A percentile compares a stretch with the other conserved stretches of the same genome.
Conservation (phyloP, 2,797 vertebrate species). For the Pseudopleuronectes americanus region DNA sequence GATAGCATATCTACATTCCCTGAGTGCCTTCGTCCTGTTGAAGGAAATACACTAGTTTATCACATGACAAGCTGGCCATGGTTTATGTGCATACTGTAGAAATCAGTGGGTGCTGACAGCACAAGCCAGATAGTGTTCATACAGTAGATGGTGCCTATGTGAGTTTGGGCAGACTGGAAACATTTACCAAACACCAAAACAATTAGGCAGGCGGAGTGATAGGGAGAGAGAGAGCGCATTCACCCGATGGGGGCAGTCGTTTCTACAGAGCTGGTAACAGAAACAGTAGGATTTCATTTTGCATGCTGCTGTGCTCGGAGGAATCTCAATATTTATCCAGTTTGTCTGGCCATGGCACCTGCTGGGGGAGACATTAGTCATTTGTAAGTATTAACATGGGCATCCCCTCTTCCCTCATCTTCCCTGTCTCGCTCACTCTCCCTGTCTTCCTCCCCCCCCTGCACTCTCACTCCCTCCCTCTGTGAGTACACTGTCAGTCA, state of each 20-base stretch:
- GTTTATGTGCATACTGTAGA: constrained; percentile 13
- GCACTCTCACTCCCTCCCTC: constrained; percentile 81
- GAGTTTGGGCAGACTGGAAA: constrained; percentile 40
- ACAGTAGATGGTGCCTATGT: constrained; percentile 29
- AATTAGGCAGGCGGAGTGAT: constrained; percentile 67
- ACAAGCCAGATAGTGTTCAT: constrained; percentile 16
- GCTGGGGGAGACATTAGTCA: constrained; percentile 86
- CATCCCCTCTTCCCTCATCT: constrained; percentile 79
- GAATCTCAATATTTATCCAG: constrained; percentile 84
- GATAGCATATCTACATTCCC: constrained; percentile 3
- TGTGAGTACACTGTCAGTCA: constrained; percentile 84
- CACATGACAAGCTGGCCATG: background rate
- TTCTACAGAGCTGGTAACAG: constrained; percentile 62
- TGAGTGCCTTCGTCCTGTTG: background rate
- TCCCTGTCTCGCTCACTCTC: constrained; percentile 63
- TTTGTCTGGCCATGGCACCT: constrained; percentile 84
- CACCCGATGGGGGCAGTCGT: constrained; percentile 62
- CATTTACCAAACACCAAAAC: constrained; percentile 57
- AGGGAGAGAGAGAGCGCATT: constrained; percentile 59
- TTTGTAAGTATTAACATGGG: constrained; percentile 85
- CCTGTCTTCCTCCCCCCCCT: constrained; percentile 55
- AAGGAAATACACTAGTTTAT: background rate
- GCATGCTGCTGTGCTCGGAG: constrained; percentile 73
- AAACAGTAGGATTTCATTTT: constrained; percentile 82
- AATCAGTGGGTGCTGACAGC: constrained; percentile 39